phyloP scores from a whole-genome alignment of 2,113 vertebrate genomes.

The Mus spicilegus region DNA sequence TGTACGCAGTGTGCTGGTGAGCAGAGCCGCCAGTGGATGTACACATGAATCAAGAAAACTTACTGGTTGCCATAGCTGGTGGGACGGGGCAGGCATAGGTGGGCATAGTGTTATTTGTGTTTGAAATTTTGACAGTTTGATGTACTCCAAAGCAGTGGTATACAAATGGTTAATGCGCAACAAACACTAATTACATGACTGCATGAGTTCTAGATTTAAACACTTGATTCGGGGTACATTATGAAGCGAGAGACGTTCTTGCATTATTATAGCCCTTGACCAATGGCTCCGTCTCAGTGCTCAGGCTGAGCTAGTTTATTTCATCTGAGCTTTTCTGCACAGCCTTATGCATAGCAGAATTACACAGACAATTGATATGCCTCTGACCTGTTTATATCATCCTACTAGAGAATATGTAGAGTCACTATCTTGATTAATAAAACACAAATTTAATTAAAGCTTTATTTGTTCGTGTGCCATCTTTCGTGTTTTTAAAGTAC shows the following conservation, averaged over 20 bases:
- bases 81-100: background rate
- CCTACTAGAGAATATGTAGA: background rate
- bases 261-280: background rate
- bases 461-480: background rate
- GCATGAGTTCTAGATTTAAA: background rate
- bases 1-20: fast-evolving
- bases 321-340: background rate
- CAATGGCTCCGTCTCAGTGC: background rate
- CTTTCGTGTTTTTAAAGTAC: slow-evolving; percentile 3
- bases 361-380: background rate
- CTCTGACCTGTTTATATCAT: background rate
- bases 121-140: background rate
- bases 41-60: background rate
- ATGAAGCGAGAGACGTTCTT: background rate
- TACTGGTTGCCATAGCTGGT: background rate
- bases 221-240: background rate
- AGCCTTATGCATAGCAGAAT: background rate
- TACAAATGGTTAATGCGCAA: background rate
- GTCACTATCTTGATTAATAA: slow-evolving; percentile 15
- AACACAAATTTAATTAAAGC: background rate
- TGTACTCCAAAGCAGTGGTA: background rate
- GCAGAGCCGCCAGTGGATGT: background rate
- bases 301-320: background rate
- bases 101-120: background rate
- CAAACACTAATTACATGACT: background rate